phyloP scores from a whole-genome alignment of 2,888 invertebrate genomes.

The Ectobius pallidus region DNA sequence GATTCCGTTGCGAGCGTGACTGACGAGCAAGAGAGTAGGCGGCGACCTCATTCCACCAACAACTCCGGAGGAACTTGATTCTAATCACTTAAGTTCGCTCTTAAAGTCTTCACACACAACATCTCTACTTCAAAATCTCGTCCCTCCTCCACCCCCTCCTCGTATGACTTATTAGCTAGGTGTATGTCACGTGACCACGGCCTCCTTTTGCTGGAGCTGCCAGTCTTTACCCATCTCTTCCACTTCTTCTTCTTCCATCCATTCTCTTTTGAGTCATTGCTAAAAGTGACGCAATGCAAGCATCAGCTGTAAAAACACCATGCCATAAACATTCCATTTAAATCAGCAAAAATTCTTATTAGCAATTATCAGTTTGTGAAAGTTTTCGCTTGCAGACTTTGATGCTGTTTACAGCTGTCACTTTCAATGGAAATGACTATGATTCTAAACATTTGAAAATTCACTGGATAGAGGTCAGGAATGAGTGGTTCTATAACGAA shows the following conservation, averaged over 20 bases:
- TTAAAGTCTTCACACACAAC: no score
- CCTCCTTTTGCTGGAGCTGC: not conserved
- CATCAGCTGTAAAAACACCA: not conserved
- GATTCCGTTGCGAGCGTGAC: not conserved
- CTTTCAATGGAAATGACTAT: no score
- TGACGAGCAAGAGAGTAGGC: not conserved
- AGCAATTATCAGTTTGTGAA: no score
- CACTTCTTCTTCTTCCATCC: not conserved
- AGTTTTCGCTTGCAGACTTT: no score
- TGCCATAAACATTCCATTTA: not conserved
- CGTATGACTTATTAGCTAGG: no score
- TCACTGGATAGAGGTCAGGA: no score
- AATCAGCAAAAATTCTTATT: no score
- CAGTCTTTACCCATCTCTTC: not conserved
- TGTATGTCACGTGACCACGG: not conserved
- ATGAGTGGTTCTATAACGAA: no score
- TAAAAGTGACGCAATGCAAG: not conserved
- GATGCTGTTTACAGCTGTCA: no score
- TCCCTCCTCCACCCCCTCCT: not conserved
- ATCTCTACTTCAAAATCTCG: not conserved
- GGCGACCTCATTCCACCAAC: not conserved
- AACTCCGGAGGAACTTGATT: not conserved
- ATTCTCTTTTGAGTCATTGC: not conserved
- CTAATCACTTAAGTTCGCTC: not conserved
- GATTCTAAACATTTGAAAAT: no score